Conservation (phyloP, 2,797 vertebrate species). For the Hypotaenidia philippensis region DNA sequence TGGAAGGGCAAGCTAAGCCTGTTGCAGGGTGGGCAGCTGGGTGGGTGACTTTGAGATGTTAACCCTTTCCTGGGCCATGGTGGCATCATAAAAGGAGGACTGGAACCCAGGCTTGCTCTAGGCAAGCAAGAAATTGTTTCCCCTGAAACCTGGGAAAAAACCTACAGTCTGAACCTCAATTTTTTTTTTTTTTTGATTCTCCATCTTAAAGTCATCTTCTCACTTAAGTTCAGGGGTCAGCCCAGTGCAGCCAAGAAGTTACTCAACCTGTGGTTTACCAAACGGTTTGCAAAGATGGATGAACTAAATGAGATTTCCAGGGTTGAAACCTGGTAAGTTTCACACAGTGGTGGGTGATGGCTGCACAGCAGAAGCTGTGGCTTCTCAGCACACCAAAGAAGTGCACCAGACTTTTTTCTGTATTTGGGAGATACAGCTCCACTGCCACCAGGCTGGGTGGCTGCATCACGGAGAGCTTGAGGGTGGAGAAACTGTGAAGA, state of each 20-base stretch:
- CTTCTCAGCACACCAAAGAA: background rate
- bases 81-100: background rate
- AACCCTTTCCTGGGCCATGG: slow-evolving; percentile 66
- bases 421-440: background rate
- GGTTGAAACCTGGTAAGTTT: background rate
- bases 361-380: background rate
- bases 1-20: slow-evolving; percentile 70
- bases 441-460: background rate
- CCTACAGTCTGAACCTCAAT: background rate
- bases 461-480: background rate
- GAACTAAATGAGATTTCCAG: background rate
- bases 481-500: background rate
- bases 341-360: background rate
- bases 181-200: background rate
- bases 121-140: background rate
- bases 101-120: background rate
- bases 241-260: background rate
- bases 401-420: background rate
- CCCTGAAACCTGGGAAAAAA: rapidly evolving
- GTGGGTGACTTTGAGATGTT: slow-evolving; percentile 61
- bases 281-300: background rate
- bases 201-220: background rate
- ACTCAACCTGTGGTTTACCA: background rate
- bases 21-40: slow-evolving; percentile 45
- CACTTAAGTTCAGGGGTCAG: background rate